Conservation (phyloP, 2,113 vertebrate genomes). For the Thalassoma bifasciatum region DNA sequence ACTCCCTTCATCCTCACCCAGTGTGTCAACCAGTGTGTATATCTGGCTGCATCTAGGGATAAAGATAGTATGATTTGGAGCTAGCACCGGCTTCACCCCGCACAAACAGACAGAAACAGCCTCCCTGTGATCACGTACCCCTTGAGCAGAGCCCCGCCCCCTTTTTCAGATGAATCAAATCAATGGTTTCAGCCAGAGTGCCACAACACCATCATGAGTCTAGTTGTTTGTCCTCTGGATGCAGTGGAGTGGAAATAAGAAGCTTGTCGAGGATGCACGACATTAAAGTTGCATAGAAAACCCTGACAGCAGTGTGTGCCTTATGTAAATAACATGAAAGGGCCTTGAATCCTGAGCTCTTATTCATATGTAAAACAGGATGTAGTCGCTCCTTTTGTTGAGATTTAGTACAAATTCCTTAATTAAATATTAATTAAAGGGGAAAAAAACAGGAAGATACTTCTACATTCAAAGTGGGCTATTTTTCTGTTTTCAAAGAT, state of each 20-base stretch:
- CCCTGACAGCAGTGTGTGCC: background rate
- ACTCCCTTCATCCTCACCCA: conserved; percentile 8
- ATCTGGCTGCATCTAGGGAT: conserved; percentile 38
- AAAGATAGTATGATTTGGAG: conserved; percentile 17
- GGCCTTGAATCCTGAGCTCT: background rate
- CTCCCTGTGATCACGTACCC: conserved; percentile 26
- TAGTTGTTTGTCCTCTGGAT: background rate
- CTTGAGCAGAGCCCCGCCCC: background rate
- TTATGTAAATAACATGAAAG: background rate
- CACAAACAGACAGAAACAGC: conserved; percentile 24
- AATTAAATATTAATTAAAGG: conserved; percentile 3
- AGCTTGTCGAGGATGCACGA: conserved; percentile 3
- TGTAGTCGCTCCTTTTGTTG: conserved; percentile 5
- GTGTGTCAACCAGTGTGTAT: conserved; percentile 23
- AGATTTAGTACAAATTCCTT: background rate
- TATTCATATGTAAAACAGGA: conserved; percentile 8
- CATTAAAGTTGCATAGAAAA: background rate
- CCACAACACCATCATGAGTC: conserved; percentile 19
- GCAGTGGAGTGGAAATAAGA: conserved; percentile 14
- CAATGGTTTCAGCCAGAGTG: conserved; percentile 46
- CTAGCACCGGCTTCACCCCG: conserved; percentile 35
- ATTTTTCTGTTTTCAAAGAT: conserved; percentile 41
- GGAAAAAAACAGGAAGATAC: background rate
- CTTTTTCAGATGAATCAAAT: conserved; percentile 45
- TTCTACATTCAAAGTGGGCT: conserved; percentile 6